These are phyloP conservation scores for Leuciscus waleckii DNA, from an alignment of 2,797 vertebrate genomes.

Conservation along the genomic window DNA sequence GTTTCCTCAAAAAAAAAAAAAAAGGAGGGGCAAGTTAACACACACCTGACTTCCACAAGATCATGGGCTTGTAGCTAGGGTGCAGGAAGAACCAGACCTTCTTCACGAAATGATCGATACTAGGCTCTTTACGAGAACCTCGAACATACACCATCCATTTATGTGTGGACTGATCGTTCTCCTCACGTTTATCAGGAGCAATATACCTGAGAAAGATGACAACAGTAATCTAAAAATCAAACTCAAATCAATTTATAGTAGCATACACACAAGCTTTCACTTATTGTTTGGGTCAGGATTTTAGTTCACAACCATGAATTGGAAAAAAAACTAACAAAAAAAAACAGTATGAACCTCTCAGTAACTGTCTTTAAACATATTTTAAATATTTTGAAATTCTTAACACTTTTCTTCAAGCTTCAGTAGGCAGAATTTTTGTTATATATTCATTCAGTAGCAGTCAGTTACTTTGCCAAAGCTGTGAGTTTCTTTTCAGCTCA, in stretches of 20 bases:
- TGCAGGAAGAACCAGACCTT: conserved; percentile 99
- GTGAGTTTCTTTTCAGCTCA: neutral
- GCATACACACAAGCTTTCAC: neutral
- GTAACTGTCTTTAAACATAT: neutral
- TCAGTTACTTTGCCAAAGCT: neutral
- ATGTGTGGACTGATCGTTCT: conserved; percentile 98
- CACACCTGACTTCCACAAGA: conserved; percentile 97
- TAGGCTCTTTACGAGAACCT: conserved; percentile 94
- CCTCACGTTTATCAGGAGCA: conserved; percentile 96
- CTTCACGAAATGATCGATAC: conserved; percentile 98
- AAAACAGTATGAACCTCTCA: neutral
- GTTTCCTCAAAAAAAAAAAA: neutral
- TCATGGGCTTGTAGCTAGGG: conserved; percentile 98
- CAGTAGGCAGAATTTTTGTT: neutral
- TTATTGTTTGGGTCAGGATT: neutral
- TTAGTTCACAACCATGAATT: neutral
- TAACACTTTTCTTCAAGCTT: neutral
- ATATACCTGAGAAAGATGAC: conserved; percentile 85
- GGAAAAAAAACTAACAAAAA: neutral
- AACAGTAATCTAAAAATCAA: neutral
- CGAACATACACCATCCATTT: conserved; percentile 99
- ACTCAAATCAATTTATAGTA: neutral
- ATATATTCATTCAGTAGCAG: neutral
- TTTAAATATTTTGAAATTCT: neutral
- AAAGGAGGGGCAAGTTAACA: conserved; percentile 52